Evolutionary conservation across 2,888 invertebrate genomes (phyloP), one percentile per base, ranked within the genome.

Genomic region (Diaperis boleti): DNA sequence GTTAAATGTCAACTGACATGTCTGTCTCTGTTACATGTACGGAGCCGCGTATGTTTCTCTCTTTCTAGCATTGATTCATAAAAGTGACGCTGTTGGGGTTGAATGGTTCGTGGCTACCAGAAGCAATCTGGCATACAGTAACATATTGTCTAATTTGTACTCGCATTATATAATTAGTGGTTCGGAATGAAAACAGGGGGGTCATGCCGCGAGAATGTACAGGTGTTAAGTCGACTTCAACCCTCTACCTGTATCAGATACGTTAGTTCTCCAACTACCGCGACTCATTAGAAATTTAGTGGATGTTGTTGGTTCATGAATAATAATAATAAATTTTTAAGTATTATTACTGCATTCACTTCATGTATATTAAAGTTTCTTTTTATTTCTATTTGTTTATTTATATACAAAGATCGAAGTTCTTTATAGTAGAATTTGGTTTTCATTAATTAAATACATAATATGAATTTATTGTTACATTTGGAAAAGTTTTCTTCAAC

Each of bases 121-220:
- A 42, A 57, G 45, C 62, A 69, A 67, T 68, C 67, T 66, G 66
- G 60, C 62, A 65, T 59, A 64, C 55, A 59, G 69, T 72, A 75
- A 74, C 76, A 76, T 75, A 75, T 75, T 76, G 75, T 63, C 67
- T 76, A 76, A 76, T 76, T 76, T 76, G 76, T 76, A 75, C 71
- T 69, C 72, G 64, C 65, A 67, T 69, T 71, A 67, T 68, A 64
- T 72, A 72, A 72, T 70, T 71, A 69, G 65, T 33, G 64, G 57
- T 52, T 20, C 17, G 33, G 10, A 37, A 35, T 31, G n/a, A 61
- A 26, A 20, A 33, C 29, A 7, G 45, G 56, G 68, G 65, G 62
- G 65, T 60, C 50, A 41, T 15, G 59, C 42, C 47, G 49, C 62
- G 70, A 69, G 69, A 70, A 72, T 49, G 66, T 63, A 72, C 72